Evolutionary conservation across 2,888 invertebrate genomes (phyloP).

Genomic region (Limnephilus rhombicus): DNA sequence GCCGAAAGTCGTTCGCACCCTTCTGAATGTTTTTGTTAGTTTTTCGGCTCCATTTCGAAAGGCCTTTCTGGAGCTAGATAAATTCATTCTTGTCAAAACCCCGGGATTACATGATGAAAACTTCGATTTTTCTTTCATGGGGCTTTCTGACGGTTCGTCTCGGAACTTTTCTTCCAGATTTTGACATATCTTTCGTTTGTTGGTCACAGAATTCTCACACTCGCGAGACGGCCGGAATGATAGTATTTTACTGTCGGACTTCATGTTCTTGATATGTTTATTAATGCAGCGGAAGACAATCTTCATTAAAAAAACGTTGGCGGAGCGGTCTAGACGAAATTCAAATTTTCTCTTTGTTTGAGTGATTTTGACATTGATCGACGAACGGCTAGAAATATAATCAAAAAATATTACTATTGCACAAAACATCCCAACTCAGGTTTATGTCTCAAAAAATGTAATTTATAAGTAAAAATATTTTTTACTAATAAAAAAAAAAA

Average conservation of each 20-base stretch:
- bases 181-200: constrained; percentile 54
- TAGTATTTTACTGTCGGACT: constrained; percentile 56
- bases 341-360: constrained; percentile 60
- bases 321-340: constrained; percentile 45
- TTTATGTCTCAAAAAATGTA: not conserved
- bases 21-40: constrained; percentile 82
- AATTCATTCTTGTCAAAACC: constrained; percentile 55
- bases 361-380: constrained; percentile 58
- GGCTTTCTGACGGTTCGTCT: constrained; percentile 53
- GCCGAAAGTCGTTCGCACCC: constrained; percentile 82
- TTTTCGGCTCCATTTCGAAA: constrained; percentile 83
- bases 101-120: constrained; percentile 47
- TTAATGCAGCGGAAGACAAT: constrained; percentile 45
- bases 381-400: constrained; percentile 15
- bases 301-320: constrained; percentile 53
- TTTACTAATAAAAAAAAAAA: not conserved
- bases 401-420: not conserved
- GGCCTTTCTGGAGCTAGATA: constrained; percentile 59
- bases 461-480: not conserved
- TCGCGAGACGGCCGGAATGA: constrained; percentile 55
- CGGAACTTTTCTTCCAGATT: constrained; percentile 59
- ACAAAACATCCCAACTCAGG: too few species aligned
- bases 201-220: constrained; percentile 47
- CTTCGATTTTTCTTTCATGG: constrained; percentile 46
- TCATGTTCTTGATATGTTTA: constrained; percentile 55